Conservation (phyloP, 2,888 invertebrate genomes). For the Nomada flava region DNA sequence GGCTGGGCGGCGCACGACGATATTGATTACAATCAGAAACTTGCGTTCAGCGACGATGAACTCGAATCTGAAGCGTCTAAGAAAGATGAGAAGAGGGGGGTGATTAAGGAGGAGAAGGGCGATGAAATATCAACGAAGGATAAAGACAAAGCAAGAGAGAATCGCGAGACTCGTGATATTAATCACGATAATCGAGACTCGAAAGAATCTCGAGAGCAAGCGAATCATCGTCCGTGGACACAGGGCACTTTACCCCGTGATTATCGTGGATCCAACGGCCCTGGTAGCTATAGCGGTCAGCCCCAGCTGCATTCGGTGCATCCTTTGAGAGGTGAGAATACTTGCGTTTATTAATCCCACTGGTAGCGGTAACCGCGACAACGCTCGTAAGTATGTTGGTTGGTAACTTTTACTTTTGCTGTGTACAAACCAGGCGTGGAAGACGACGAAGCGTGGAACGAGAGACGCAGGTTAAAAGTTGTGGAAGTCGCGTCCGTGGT, state of each 20-base stretch:
- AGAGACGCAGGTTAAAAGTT: conserved; percentile 89
- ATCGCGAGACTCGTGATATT: conserved; percentile 61
- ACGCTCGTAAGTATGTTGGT: background rate
- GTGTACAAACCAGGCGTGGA: conserved; percentile 79
- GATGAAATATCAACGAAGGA: conserved; percentile 70
- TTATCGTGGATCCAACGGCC: conserved; percentile 80
- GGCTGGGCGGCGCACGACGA: conserved; percentile 97
- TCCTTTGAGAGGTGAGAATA: conserved; percentile 76
- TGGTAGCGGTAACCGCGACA: background rate
- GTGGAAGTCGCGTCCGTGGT: conserved; percentile 92
- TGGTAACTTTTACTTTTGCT: background rate
- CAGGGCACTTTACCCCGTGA: conserved; percentile 74
- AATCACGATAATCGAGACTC: conserved; percentile 56
- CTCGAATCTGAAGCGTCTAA: conserved; percentile 80
- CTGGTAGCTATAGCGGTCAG: conserved; percentile 71
- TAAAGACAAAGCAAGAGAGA: conserved; percentile 77
- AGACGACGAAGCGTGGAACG: conserved; percentile 89
- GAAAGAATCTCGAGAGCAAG: conserved; percentile 63
- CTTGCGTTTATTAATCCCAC: background rate
- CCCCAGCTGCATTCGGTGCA: conserved; percentile 83
- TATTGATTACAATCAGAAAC: conserved; percentile 97
- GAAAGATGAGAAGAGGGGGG: conserved; percentile 76
- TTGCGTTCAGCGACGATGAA: conserved; percentile 98
- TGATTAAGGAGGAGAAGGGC: conserved; percentile 76
- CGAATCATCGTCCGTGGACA: conserved; percentile 74